Evolutionary conservation across 2,888 invertebrate species (phyloP), one percentile per base, ranked within the genome.

Genomic region (Scaptomyza polygonia): DNA sequence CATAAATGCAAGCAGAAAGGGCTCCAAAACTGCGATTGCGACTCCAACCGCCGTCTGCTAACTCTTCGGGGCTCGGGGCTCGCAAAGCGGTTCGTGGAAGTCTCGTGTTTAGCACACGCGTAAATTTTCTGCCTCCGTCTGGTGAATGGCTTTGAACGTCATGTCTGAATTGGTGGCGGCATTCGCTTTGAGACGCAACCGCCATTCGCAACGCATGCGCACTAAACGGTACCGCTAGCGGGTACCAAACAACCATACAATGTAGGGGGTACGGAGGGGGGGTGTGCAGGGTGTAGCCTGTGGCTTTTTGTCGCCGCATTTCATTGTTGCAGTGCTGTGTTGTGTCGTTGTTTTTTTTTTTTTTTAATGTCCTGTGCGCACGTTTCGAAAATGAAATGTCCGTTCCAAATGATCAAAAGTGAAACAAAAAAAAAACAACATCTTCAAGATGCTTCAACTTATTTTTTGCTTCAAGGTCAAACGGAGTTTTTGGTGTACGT

Each of bases 81-180:
- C 30, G 62, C 53, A 51, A 55, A 72, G 73, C 80, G 81, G 88
- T 91, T 91, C 91, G 91, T 91, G 90, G 91, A 91, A 91, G 91
- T 88, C 91, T 91, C 91, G 91, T 91, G 91, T 90, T 91, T 86
- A 91, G 91, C 91, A 91, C 91, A 91, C 91, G 91, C 91, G 91
- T 91, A 88, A 89, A 88, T 88, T 89, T 89, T 76, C 86, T 85
- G 80, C 86, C 87, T 72, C 67, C 63, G 51, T 63, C 56, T 63
- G 32, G 2, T 16, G 45, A 29, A 45, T 29, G 45, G 27, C 48
- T 48, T 36, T 18, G 36, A 59, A 49, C 56, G 34, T 34, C 54
- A 48, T 68, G 56, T 56, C 68, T 49, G 63, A 48, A 48, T 64
- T 61, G 66, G 52, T 77, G 86, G 89, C 90, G 89, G 90, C 89